Evolutionary conservation across 1,140 invertebrate genomes (phyloP), one percentile per base, ranked within the genome.

Genomic region (Sminthurides bifidus): DNA sequence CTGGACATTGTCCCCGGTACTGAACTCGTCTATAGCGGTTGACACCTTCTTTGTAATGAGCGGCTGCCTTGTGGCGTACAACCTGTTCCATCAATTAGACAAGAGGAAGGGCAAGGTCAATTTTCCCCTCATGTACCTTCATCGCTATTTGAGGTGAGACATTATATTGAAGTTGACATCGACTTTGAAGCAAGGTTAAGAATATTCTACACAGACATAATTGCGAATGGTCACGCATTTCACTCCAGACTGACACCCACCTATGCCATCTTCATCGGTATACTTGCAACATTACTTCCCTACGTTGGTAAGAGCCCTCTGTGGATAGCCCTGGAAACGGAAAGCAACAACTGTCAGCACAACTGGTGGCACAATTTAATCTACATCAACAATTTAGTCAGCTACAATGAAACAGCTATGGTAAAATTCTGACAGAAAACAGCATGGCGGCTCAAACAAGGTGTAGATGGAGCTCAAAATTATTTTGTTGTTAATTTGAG

Each of bases 351-450:
- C 54, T 90, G 87, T 66, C 66, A 73, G 55, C 70, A 75, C 2
- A 81, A 81, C 19, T 91, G 87, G 87, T 92, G 87, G 87, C 75
- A 80, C 0, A 88, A 89, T 67, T 69, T 90, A 15, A 71, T 90
- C 1, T 88, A 87, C 66, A 75, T 90, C n/a, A 35, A 35, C 33
- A 10, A n/a, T 35, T 35, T 35, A 10, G n/a, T 10, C n/a, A n/a
- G 33, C 10, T 35, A 10, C n/a, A n/a, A 35, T 35, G 33, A 35
- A 35, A n/a, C n/a, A n/a, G n/a, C n/a, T n/a, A n/a, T n/a, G n/a
- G n/a, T 37, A 14, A 14, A 37, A 37, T 37, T n/a, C 12, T 37
- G 35, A 37, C 35, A 37, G 35, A n/a, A 37, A 12, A 14, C 12
- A n/a, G n/a, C 35, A n/a, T n/a, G 35, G 12, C 12, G n/a, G 35